Base-by-base conservation (phyloP, 2,888 invertebrate genomes). In the Craniophora ligustri region DNA sequence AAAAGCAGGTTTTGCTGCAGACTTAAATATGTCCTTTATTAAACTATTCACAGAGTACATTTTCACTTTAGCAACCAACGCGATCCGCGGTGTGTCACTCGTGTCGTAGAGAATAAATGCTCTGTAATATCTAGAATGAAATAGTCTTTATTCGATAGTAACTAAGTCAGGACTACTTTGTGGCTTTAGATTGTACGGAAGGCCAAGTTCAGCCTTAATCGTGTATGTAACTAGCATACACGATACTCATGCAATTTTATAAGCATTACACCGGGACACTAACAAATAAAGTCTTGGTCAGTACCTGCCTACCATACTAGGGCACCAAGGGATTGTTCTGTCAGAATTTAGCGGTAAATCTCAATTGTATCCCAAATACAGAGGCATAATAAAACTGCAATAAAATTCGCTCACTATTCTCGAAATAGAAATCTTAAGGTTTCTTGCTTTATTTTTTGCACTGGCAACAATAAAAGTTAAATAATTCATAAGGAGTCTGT, bases 401-500 rank as follows among this genome's bases (percentile, higher is more conserved):
- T 86, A 89, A 87, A 87, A 85, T 81, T 76, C 75, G 78, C 82
- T 79, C 78, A 81, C 89, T 91, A 90, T 89, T 89, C 88, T 87
- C 86, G 72, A 88, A 91, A 91, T 91, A 92, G 91, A 90, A 85
- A 82, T 79, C 81, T 80, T 72, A 75, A 84, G 28, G 11, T 45
- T 67, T 45, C 83, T 86, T 83, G 81, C 81, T 79, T 82, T 70
- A 60, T 77, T 81, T 86, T 90, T 90, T 91, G 89, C 86, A 82
- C 81, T 73, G 75, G 78, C 80, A 82, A 91, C 92, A 92, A 92
- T 92, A 92, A 90, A 90, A 86, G 84, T 84, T 91, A 82, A 91
- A 92, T 92, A 91, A 92, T 92, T 91, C 91, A 92, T 92, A 91
- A 89, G 90, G 69, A 63, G 69, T 46, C 68, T 60, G 77, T 75